Base-by-base conservation (phyloP, 2,797 vertebrate genomes). In the Rhinophrynus dorsalis region DNA sequence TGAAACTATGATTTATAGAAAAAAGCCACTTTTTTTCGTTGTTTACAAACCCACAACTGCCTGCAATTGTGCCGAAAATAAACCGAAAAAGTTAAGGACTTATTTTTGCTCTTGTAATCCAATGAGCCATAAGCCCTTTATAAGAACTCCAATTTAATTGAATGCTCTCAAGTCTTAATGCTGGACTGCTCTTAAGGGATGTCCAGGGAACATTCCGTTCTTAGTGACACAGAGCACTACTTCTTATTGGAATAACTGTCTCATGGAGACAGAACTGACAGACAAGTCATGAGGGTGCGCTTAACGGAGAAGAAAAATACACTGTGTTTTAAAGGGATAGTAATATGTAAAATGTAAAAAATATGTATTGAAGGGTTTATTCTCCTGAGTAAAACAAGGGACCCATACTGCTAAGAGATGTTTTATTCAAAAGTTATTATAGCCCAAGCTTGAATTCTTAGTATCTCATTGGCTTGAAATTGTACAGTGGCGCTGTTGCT, bases 61-160 rank as follows among this genome's bases (percentile, higher is more conserved):
- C 35, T 24, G 21, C 1, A 17, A 24, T n/a, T 23, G 35, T n/a
- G n/a, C 20, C 35, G 17, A 35, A 26, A 58, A 42, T 40, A 52
- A 15, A 6, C 20, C 20, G 18, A 33, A n/a, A n/a, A n/a, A 33
- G 30, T n/a, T 24, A 15, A 56, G 21, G 21, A 40, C 55, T 42
- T 42, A 2, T 40, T 15, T 27, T 24, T 9, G 7, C 35, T 15
- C 35, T 27, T 24, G 12, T 24, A 18, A 57, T 38, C 33, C 54
- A 37, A 23, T 15, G 20, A 15, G 33, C 20, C 55, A 58, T 17
- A 21, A 27, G 35, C 12, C 18, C 11, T 21, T 23, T 24, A 40
- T 58, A 58, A 61, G 57, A 54, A 55, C 21, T n/a, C n/a, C 57
- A 62, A 26, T 55, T 62, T 70, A 62, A 70, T 68, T 60, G 63